Evolutionary conservation across 2,113 vertebrate species (phyloP), one percentile per base, ranked within the genome.

Genomic region (Athene cunicularia): DNA sequence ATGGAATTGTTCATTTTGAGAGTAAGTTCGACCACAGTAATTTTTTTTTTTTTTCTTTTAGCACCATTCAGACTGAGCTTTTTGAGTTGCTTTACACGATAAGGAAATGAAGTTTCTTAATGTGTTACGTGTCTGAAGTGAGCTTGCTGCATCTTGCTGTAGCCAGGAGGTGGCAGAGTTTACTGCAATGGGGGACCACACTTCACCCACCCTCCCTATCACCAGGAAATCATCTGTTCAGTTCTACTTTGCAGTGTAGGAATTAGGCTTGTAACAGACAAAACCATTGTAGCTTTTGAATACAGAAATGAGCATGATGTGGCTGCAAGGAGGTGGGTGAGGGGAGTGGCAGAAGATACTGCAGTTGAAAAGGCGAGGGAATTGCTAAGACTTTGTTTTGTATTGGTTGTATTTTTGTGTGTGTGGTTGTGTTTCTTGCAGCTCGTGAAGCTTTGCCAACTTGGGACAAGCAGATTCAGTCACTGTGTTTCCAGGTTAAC

Each of bases 391-490:
- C 14, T 75, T 58, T 59, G 58, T 20, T 90, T 67, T 70, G 5
- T 53, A 5, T 19, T 11, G 63, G 5, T 73, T 80, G 28, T 59
- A 39, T 26, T n/a, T 67, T 32, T 53, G 41, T 9, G n/a, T 49
- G 17, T 59, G 37, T 28, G 7, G 4, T 23, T 45, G 8, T 60
- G 33, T 91, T 21, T 60, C 70, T 59, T 55, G 35, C 95, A 99
- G 99, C 99, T 14, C 99, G 99, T n/a, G 99, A 99, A 98, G 99
- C 99, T 21, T 98, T 99, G 84, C 99, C 99, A 12, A 99, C 99
- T 0, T 99, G 99, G 99, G 99, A 99, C 97, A 99, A 99, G 96
- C 99, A 99, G 98, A 99, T 99, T 96, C 99, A 99, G 93, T 99
- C 99, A 1, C 98, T 99, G 87, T 99, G 99, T 98, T 99, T 99